A percentile compares a stretch with the other conserved stretches of the same genome.
Evolutionary conservation across 1,140 invertebrate genomes (phyloP).

Genomic region (Lutraria rhynchaena): DNA sequence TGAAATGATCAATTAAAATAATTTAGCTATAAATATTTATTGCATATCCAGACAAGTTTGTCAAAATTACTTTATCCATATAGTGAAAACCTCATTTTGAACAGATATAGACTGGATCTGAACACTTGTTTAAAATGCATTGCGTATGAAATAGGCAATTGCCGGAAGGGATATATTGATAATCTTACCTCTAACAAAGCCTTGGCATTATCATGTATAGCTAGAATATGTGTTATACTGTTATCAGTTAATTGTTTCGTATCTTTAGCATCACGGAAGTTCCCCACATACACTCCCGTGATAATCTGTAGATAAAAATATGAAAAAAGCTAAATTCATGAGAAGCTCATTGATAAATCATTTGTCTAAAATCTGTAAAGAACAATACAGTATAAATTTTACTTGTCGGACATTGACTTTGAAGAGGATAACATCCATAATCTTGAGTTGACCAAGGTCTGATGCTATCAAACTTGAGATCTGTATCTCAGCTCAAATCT

Average conservation of each 20-base stretch:
- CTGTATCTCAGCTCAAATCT: background rate
- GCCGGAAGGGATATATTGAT: background rate
- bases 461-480: background rate
- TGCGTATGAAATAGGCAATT: background rate
- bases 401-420: background rate
- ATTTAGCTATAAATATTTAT: background rate
- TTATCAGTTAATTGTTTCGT: conserved; percentile 92
- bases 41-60: background rate
- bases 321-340: conserved; percentile 11
- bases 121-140: background rate
- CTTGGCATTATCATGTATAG: conserved; percentile 96
- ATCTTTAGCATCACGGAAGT: conserved; percentile 94
- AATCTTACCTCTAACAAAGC: conserved; percentile 68
- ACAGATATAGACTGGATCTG: no score
- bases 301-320: conserved; percentile 76
- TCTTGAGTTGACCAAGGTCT: background rate
- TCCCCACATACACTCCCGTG: conserved; percentile 83
- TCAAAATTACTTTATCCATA: background rate
- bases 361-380: background rate
- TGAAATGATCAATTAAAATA: no score
- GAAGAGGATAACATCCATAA: background rate
- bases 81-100: background rate
- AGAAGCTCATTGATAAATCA: background rate
- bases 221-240: conserved; percentile 96
- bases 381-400: background rate